Percentiles rank a stretch among this genome's conserved stretches.
Conservation (phyloP, 2,888 invertebrate species). For the Microctonus hyperodae region DNA sequence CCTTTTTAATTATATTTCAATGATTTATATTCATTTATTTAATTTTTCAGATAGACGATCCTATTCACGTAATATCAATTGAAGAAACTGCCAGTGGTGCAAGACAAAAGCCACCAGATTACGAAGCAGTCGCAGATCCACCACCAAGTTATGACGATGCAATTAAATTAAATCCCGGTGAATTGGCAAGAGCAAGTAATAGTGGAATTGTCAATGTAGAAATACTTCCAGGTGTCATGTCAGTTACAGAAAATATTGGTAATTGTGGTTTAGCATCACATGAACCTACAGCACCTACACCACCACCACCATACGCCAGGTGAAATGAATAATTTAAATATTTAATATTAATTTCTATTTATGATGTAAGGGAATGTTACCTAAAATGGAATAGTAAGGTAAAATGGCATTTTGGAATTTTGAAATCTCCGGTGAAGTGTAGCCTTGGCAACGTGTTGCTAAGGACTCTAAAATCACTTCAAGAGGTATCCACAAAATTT, state of each 20-base stretch:
- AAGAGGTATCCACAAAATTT: too few relatives aligned
- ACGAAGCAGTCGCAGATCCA: slow-evolving; percentile 73
- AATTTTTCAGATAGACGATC: slow-evolving; percentile 69
- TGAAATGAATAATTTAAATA: slow-evolving; percentile 32
- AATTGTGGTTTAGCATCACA: slow-evolving; percentile 42
- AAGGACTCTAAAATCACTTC: too few relatives aligned
- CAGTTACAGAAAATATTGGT: slow-evolving; percentile 45
- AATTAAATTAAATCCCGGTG: slow-evolving; percentile 73
- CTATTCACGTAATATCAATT: slow-evolving; percentile 72
- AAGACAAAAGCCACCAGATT: slow-evolving; percentile 76
- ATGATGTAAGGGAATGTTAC: too few relatives aligned
- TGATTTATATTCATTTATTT: not conserved
- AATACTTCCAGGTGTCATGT: slow-evolving; percentile 36
- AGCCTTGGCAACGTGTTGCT: too few relatives aligned
- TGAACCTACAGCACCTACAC: slow-evolving; percentile 50
- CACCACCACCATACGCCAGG: slow-evolving; percentile 60
- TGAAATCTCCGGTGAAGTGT: too few relatives aligned
- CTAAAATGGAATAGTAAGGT: too few relatives aligned
- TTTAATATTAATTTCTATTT: not conserved
- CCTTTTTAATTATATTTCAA: too few relatives aligned
- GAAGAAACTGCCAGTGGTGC: slow-evolving; percentile 66
- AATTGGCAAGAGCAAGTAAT: slow-evolving; percentile 58
- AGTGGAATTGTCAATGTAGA: slow-evolving; percentile 33
- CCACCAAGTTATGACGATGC: slow-evolving; percentile 79
- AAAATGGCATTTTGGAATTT: too few relatives aligned